A percentile compares a stretch with the other conserved stretches of the same genome.
These are phyloP conservation scores for Drosophila aff. DNA, from an alignment of 1,140 invertebrate genomes.

Conservation along the genomic window DNA sequence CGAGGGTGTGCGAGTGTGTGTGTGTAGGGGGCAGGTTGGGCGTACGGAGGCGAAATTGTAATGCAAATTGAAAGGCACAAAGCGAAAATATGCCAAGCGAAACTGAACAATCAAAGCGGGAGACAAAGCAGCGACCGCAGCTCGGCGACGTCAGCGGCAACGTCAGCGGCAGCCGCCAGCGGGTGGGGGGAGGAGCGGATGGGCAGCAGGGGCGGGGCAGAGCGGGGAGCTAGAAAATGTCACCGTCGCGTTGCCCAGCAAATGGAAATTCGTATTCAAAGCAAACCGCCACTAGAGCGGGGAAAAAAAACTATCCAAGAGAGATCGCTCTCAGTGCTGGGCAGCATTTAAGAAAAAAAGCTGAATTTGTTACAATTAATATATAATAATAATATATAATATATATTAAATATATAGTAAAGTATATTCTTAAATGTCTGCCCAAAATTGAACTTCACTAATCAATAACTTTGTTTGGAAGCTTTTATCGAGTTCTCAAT, in stretches of 20 bases:
- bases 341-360: not conserved
- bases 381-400: too few relatives aligned
- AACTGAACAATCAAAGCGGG: slow-evolving; percentile 64
- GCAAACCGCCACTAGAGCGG: not conserved
- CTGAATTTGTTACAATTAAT: too few relatives aligned
- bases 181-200: not conserved
- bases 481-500: too few relatives aligned
- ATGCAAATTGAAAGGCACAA: slow-evolving; percentile 80
- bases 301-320: slow-evolving; percentile 2
- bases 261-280: slow-evolving; percentile 48
- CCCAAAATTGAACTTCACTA: too few relatives aligned
- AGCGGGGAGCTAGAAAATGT: slow-evolving; percentile 57
- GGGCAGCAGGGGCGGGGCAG: not conserved
- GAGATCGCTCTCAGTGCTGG: slow-evolving; percentile 9
- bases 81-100: slow-evolving; percentile 67
- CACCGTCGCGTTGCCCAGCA: slow-evolving; percentile 22
- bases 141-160: slow-evolving; percentile 34
- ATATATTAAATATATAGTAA: not conserved
- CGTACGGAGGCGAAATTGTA: slow-evolving; percentile 59
- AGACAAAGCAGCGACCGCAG: slow-evolving; percentile 54
- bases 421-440: too few relatives aligned
- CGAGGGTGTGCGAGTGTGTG: not conserved
- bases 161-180: slow-evolving; percentile 19
- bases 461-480: too few relatives aligned
- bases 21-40: slow-evolving; percentile 30